Base-by-base conservation (phyloP, 1,140 invertebrate species). In the Acarapis woodi region DNA sequence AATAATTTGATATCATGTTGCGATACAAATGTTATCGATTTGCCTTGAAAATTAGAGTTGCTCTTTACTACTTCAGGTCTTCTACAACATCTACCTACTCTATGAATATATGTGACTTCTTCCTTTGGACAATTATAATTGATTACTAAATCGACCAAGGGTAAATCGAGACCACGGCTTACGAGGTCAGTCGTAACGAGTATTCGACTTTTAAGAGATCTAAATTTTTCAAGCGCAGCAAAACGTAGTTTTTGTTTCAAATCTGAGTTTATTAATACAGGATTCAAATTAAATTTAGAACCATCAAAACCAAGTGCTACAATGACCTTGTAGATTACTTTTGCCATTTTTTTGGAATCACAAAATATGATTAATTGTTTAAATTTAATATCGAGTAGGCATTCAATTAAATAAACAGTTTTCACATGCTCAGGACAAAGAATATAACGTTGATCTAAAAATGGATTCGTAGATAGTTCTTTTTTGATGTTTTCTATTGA, bases 121-220 rank as follows among this genome's bases (percentile, higher is more conserved):
- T 73, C 65, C 38, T 70, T 69, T 0, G 87, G 88, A 45, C 94
- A 65, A 46, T 72, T 73, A 52, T 90, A 78, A 59, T 99, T 96
- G 1, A 99, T 67, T 0, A 99, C 77, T 40, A 94, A 59, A 31
- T 47, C 44, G 14, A 48, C 41, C 16, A 33, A 37, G 10, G 61
- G 60, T 40, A 65, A 60, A 47, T 65, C 62, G 14, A 65, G 49
- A 46, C 87, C 87, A 59, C 87, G 64, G 44, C 82, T 79, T 1
- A 85, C 88, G 1, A 97, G 79, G 62, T 96, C 83, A 16, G 90
- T 99, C 3, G 88, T 82, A 37, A 97, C 72, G 2, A 97, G 59
- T 20, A 90, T 83, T 42, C 73, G 73, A 2, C 70, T 61, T 18
- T 68, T 62, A 50, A 76, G 74, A 1, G 78, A 80, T 49, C 82